A percentile compares a stretch with the other conserved stretches of the same genome.
Conservation (phyloP, 1,140 invertebrate genomes). For the Oscheius sp. region DNA sequence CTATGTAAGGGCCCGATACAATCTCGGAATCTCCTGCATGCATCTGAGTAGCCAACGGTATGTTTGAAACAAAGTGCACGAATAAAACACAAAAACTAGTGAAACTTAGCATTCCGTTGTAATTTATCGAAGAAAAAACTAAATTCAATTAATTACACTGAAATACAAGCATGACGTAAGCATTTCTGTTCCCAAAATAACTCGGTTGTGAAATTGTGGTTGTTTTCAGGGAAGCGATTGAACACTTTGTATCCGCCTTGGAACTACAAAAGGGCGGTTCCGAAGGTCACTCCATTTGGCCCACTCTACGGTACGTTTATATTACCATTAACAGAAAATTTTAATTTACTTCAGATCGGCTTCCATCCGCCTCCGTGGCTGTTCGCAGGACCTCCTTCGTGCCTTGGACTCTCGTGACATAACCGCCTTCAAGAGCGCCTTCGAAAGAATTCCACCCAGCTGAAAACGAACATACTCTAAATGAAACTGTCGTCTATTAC, state of each 20-base stretch:
- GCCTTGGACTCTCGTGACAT: constrained; percentile 40
- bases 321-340: constrained; percentile 68
- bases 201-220: no score
- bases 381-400: constrained; percentile 10
- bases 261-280: constrained; percentile 75
- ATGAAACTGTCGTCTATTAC: no score
- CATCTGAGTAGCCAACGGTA: constrained; percentile 88
- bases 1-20: constrained; percentile 92
- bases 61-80: constrained; percentile 41
- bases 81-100: constrained; percentile 8
- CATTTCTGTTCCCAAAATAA: background rate
- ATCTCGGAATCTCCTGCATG: constrained; percentile 94
- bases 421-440: constrained; percentile 20
- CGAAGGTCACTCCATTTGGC: constrained; percentile 20
- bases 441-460: background rate
- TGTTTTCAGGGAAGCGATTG: constrained; percentile 78
- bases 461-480: no score
- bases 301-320: constrained; percentile 14
- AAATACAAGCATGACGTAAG: no score
- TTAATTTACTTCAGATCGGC: constrained; percentile 90
- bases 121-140: constrained; percentile 2
- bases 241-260: constrained; percentile 87
- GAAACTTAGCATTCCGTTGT: background rate
- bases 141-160: background rate
- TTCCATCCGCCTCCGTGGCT: constrained; percentile 75